phyloP scores from a whole-genome alignment of 2,113 vertebrate genomes.

The Anarhynchus alexandrinus region DNA sequence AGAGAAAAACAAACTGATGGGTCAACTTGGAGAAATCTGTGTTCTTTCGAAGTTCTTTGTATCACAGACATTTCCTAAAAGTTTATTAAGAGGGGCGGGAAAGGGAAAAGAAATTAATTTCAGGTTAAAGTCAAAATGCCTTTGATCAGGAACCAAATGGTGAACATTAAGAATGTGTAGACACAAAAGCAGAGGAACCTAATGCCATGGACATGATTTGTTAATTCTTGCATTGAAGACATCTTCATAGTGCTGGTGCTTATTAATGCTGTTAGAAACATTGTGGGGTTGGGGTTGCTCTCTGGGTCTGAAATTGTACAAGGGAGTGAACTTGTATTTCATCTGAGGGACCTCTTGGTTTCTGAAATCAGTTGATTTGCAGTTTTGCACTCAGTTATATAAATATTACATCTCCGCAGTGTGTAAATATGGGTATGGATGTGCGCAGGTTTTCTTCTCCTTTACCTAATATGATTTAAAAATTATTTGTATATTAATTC shows the following conservation, averaged over 20 bases:
- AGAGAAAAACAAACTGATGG: background rate
- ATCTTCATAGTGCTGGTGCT: background rate
- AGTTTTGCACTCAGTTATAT: background rate
- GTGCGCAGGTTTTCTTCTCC: background rate
- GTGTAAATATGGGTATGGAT: background rate
- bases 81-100: background rate
- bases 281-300: background rate
- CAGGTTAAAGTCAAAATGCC: background rate
- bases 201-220: background rate
- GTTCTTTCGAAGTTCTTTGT: background rate
- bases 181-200: background rate
- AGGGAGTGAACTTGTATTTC: background rate
- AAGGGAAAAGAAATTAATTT: background rate
- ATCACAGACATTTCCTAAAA: background rate
- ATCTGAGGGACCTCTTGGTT: background rate
- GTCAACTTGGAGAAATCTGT: background rate
- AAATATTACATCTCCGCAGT: background rate
- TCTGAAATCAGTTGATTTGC: background rate
- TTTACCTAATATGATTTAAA: background rate
- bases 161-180: background rate
- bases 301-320: background rate
- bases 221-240: background rate
- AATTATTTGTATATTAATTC: background rate
- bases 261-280: background rate
- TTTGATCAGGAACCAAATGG: background rate